Conservation (phyloP, 2,888 invertebrate species). For the Agrotis ipsilon region DNA sequence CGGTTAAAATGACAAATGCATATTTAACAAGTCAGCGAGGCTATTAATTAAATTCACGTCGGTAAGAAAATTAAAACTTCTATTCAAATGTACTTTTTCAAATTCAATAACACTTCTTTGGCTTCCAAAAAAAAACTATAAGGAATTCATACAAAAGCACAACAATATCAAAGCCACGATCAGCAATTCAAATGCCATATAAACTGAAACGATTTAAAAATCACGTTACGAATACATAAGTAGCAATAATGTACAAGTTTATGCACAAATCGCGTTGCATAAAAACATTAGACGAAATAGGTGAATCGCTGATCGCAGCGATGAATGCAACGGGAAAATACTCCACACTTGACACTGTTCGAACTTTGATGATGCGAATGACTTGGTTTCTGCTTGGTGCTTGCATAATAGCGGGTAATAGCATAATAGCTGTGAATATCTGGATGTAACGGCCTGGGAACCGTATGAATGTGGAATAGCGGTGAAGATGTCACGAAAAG, state of each 20-base stretch:
- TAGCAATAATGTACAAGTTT: slow-evolving; percentile 35
- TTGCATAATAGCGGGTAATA: slow-evolving; percentile 58
- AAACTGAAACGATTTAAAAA: slow-evolving; percentile 64
- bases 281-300: slow-evolving; percentile 69
- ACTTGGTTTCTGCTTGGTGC: slow-evolving; percentile 54
- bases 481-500: slow-evolving; percentile 49
- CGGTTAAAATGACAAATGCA: not conserved
- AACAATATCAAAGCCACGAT: slow-evolving; percentile 40
- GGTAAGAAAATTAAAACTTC: not conserved
- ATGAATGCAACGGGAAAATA: slow-evolving; percentile 58
- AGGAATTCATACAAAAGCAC: slow-evolving; percentile 10
- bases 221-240: slow-evolving; percentile 59
- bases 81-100: not conserved
- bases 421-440: slow-evolving; percentile 46
- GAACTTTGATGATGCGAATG: slow-evolving; percentile 56
- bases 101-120: not conserved
- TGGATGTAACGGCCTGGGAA: slow-evolving; percentile 38
- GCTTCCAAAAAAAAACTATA: not conserved
- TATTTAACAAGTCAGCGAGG: not conserved
- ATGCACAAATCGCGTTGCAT: slow-evolving; percentile 60
- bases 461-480: slow-evolving; percentile 21
- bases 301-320: slow-evolving; percentile 63
- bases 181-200: slow-evolving; percentile 63
- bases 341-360: slow-evolving; percentile 63
- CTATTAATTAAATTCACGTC: not conserved